These are phyloP conservation scores for Plemyria rubiginata DNA, from an alignment of 2,888 invertebrate genomes.

Conservation along the genomic window DNA sequence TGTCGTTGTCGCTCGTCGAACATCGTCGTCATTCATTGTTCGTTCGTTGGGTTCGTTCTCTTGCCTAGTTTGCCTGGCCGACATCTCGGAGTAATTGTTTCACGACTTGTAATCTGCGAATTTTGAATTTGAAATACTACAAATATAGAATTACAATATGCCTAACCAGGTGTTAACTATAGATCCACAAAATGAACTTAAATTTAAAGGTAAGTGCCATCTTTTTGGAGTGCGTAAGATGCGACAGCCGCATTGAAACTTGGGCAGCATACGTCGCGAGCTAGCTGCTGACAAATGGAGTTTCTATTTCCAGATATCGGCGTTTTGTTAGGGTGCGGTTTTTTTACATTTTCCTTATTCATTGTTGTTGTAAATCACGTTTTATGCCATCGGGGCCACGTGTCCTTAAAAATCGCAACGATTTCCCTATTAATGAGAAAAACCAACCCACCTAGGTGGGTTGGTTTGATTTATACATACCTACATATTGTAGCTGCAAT, in stretches of 20 bases:
- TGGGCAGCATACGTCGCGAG: conserved; percentile 70
- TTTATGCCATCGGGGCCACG: conserved; percentile 19
- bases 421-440: conserved; percentile 5
- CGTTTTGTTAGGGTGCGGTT: conserved; percentile 81
- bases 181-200: conserved; percentile 95
- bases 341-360: conserved; percentile 57
- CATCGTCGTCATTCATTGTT: conserved; percentile 21
- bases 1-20: conserved; percentile 15
- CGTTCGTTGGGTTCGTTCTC: conserved; percentile 61
- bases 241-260: conserved; percentile 67
- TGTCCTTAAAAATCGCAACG: conserved; percentile 20
- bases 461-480: neutral
- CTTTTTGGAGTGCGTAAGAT: conserved; percentile 49
- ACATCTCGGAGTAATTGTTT: conserved; percentile 68
- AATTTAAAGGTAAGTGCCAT: conserved; percentile 92
- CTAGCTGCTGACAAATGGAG: conserved; percentile 82
- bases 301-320: conserved; percentile 84
- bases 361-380: conserved; percentile 21
- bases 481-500: neutral
- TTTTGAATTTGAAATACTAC: conserved; percentile 70
- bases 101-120: conserved; percentile 61
- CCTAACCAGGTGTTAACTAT: conserved; percentile 93
- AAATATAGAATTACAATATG: conserved; percentile 83
- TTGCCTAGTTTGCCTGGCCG: conserved; percentile 59
- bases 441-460: conserved; percentile 5